phyloP scores from a whole-genome alignment of 2,797 vertebrate genomes.

The Mus caroli region DNA sequence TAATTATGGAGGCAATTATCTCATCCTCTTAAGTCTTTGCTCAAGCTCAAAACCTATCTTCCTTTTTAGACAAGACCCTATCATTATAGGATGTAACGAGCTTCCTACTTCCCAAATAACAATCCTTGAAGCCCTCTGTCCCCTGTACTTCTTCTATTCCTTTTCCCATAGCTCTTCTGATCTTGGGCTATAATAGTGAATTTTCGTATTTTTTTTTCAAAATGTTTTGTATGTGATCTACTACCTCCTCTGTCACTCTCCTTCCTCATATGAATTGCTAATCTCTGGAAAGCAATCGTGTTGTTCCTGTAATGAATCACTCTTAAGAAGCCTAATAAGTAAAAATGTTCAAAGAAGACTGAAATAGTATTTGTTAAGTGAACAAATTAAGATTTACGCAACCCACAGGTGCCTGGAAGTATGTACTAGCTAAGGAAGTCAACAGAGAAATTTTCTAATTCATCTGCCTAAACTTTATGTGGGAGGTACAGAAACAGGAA shows the following conservation, averaged over 20 bases:
- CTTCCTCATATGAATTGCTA: background rate
- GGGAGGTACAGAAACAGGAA: constrained; percentile 64
- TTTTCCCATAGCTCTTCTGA: background rate
- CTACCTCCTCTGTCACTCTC: background rate
- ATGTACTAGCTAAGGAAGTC: background rate
- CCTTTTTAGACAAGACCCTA: background rate
- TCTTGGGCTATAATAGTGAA: background rate
- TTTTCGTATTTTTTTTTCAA: constrained; percentile 8
- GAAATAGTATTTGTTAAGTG: background rate
- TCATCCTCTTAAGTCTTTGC: background rate
- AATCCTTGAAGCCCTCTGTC: background rate
- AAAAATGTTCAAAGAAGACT: background rate
- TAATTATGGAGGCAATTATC: background rate
- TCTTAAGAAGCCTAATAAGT: background rate
- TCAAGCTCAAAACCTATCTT: background rate
- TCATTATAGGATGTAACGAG: background rate
- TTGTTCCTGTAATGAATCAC: background rate
- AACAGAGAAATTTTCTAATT: background rate
- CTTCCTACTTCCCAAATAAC: background rate
- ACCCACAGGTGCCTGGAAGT: background rate
- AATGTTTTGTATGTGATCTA: constrained; percentile 3
- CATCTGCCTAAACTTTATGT: background rate
- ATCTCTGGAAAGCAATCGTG: background rate
- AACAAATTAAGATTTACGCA: background rate
- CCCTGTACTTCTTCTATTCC: background rate